phyloP scores from a whole-genome alignment of 1,140 invertebrate genomes.

The Neuroterus valhalla region DNA sequence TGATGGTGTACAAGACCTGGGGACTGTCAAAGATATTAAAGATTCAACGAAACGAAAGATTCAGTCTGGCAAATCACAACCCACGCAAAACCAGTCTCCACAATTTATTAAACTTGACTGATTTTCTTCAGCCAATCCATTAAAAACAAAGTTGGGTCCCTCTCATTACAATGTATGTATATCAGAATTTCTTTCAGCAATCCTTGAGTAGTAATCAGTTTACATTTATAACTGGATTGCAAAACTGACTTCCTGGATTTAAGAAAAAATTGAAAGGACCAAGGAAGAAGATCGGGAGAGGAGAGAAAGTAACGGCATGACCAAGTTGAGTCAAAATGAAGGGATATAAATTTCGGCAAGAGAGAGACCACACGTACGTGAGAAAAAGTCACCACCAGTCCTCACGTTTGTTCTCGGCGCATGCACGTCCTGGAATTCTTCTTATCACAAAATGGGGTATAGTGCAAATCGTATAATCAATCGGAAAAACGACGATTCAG shows the following conservation, averaged over 20 bases:
- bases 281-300: background rate
- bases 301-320: slow-evolving; percentile 15
- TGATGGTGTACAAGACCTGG: background rate
- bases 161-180: too few relatives aligned
- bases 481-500: slow-evolving; percentile 11
- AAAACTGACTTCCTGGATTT: background rate
- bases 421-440: slow-evolving; percentile 19
- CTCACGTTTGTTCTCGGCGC: background rate
- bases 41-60: background rate
- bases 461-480: slow-evolving; percentile 1
- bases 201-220: too few relatives aligned
- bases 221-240: background rate
- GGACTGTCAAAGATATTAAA: background rate
- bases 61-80: too few relatives aligned
- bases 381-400: slow-evolving; percentile 16
- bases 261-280: background rate
- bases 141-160: too few relatives aligned
- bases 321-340: background rate
- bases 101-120: too few relatives aligned
- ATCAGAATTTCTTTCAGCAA: too few relatives aligned
- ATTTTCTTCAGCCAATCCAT: too few relatives aligned
- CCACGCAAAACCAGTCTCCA: too few relatives aligned
- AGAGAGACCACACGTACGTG: slow-evolving; percentile 26
- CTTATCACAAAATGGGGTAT: slow-evolving; percentile 20
- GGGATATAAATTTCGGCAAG: slow-evolving; percentile 18